Evolutionary conservation across 1,140 invertebrate species (phyloP), one percentile per base, ranked within the genome.

Genomic region (Hypothenemus hampei): DNA sequence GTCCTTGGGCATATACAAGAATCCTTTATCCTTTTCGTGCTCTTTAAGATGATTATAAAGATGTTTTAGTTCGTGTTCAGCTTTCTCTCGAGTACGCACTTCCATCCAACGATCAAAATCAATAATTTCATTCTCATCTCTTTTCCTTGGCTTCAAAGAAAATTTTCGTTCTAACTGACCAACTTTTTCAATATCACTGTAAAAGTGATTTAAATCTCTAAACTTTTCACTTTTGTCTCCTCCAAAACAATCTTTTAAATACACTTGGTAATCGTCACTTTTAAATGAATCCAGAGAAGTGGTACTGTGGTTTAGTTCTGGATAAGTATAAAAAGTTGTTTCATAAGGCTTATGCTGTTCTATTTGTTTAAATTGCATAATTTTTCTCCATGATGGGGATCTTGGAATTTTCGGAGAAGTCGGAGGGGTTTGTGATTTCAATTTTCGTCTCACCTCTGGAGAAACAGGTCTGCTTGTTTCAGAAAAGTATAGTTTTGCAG

Each of bases 61-160:
- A 49, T 78, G 75, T 53, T 85, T 80, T 36, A 95, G 72, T 69
- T 95, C 92, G 65, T 85, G 81, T 68, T 92, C 86, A 2, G 87
- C 87, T 59, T 83, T 81, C 71, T 91, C 86, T 54, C 86, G 82
- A n/a, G 80, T 77, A 51, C 89, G 72, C 16, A 91, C 77, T 69
- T 83, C 81, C 69, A 84, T 88, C 89, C 90, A 93, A 33, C 84
- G 78, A 63, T 93, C 89, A 68, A 87, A 93, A 74, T 92, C 89
- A 60, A 91, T 84, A 19, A 91, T 82, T 63, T 88, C 84, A 59
- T 86, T 81, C 67, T 88, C 85, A 62, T 83, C 80, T 68, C 77
- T 83, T 63, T 81, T 72, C 62, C 85, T 75, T 3, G 84, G 82
- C 43, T 82, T 78, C 24, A 89, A 72, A 62, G 89, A 86, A 51